These are phyloP conservation scores for Hippasteria phrygiana DNA, from an alignment of 53 echinoderm and acorn worm species.

Conservation along the genomic window DNA sequence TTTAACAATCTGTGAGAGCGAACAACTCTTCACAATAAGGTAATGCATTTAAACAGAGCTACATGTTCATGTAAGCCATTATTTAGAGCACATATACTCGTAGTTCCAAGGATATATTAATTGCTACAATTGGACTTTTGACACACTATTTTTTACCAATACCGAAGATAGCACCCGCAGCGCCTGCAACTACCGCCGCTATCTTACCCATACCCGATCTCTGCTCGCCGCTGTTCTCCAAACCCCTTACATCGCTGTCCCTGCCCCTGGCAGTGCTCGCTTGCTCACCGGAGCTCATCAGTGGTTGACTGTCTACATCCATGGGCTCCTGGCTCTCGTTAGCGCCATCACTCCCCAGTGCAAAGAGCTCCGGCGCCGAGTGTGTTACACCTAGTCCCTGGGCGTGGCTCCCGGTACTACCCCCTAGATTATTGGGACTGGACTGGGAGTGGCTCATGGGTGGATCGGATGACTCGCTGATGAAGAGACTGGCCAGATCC, in stretches of 20 bases:
- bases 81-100: too few relatives aligned
- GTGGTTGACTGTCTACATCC: slow-evolving; percentile 25
- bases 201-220: slow-evolving; percentile 9
- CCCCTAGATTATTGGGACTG: slow-evolving; percentile 24
- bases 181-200: slow-evolving; percentile 49
- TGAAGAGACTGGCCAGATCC: slow-evolving; percentile 41
- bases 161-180: slow-evolving; percentile 50
- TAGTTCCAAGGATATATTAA: too few relatives aligned
- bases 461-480: neutral
- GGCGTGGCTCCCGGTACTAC: neutral
- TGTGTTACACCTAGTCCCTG: neutral
- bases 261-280: slow-evolving; percentile 1
- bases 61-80: too few relatives aligned
- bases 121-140: too few relatives aligned
- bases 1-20: too few relatives aligned
- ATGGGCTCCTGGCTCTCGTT: slow-evolving; percentile 15
- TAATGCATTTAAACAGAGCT: too few relatives aligned
- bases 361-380: slow-evolving; percentile 7
- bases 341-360: neutral
- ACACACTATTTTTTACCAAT: slow-evolving; percentile 37
- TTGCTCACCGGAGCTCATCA: slow-evolving; percentile 9
- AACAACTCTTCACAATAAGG: too few relatives aligned
- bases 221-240: slow-evolving; percentile 10
- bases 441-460: slow-evolving; percentile 31
- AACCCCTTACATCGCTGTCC: neutral